Percentiles rank a stretch among this genome's conserved stretches.
These are phyloP conservation scores for Lagodon rhomboides DNA, from an alignment of 2,797 vertebrate species.

Conservation along the genomic window DNA sequence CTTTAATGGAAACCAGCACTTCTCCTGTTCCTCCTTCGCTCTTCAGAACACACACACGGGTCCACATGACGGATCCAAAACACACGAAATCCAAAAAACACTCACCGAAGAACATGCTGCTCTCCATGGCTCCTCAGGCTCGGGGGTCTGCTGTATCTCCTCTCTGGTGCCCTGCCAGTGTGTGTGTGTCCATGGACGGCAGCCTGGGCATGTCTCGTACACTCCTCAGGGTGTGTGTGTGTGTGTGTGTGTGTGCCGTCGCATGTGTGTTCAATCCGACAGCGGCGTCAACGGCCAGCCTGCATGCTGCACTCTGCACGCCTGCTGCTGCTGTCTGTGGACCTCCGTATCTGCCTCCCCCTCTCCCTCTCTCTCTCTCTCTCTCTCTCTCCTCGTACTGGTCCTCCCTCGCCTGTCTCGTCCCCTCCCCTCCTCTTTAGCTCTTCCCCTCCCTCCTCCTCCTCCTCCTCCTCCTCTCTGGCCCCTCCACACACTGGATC, in stretches of 20 bases:
- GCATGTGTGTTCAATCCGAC: constrained; percentile 67
- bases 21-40: background rate
- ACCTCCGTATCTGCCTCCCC: constrained; percentile 60
- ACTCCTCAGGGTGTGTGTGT: constrained; percentile 73
- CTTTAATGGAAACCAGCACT: constrained; percentile 53
- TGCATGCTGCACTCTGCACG: constrained; percentile 69
- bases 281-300: constrained; percentile 65
- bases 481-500: constrained; percentile 63
- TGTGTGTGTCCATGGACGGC: constrained; percentile 86
- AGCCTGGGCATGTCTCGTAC: constrained; percentile 80
- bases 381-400: constrained; percentile 47
- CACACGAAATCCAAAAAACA: constrained; percentile 58
- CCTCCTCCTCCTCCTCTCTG: constrained; percentile 42
- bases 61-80: background rate
- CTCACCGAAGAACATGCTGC: constrained; percentile 99
- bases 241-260: constrained; percentile 52
- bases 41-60: constrained; percentile 18
- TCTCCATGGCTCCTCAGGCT: constrained; percentile 91
- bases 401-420: constrained; percentile 53
- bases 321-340: constrained; percentile 66
- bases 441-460: constrained; percentile 52
- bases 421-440: constrained; percentile 61
- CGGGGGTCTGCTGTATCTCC: constrained; percentile 87
- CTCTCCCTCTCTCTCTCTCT: constrained; percentile 38
- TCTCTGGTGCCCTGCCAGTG: constrained; percentile 87